These are phyloP conservation scores for Marisa cornuarietis DNA, from an alignment of 1,140 invertebrate genomes.

Conservation along the genomic window DNA sequence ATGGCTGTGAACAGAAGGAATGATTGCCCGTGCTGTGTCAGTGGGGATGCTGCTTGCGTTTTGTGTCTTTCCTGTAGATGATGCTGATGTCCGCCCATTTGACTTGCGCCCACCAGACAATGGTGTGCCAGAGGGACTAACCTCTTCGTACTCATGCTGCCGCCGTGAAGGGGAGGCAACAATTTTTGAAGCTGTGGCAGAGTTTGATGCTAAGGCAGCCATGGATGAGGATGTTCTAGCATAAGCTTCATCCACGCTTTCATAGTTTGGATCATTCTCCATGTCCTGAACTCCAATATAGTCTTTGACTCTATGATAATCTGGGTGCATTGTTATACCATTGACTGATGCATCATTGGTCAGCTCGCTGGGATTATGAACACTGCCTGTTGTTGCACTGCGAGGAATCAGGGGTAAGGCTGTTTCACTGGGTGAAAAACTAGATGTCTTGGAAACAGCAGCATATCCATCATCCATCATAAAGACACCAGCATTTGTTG, in stretches of 20 bases:
- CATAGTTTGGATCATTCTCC: conserved; percentile 54
- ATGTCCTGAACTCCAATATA: conserved; percentile 36
- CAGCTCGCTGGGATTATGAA: conserved; percentile 6
- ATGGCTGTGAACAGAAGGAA: not conserved
- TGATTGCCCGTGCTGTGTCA: not conserved
- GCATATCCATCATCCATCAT: conserved; percentile 29
- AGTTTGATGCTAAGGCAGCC: not conserved
- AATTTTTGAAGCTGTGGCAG: too few relatives aligned
- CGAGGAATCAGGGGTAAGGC: conserved; percentile 18
- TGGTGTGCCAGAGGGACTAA: conserved; percentile 10
- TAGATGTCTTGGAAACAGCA: conserved; percentile 30
- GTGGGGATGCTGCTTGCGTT: not conserved
- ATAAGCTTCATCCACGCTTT: conserved; percentile 51
- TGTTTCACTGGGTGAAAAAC: conserved; percentile 23
- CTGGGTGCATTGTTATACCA: conserved; percentile 39
- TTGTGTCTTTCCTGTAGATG: not conserved
- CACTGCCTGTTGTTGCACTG: not conserved
- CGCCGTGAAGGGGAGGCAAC: not conserved
- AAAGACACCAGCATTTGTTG: not conserved
- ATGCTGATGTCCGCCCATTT: not conserved
- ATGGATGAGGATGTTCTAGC: conserved; percentile 28
- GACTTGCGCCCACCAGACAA: not conserved
- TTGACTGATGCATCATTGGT: conserved; percentile 11
- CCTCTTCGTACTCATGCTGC: conserved; percentile 18
- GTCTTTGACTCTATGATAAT: conserved; percentile 48